Evolutionary conservation across 2,113 vertebrate genomes (phyloP), one percentile per base, ranked within the genome.

Genomic region (Castor canadensis): DNA sequence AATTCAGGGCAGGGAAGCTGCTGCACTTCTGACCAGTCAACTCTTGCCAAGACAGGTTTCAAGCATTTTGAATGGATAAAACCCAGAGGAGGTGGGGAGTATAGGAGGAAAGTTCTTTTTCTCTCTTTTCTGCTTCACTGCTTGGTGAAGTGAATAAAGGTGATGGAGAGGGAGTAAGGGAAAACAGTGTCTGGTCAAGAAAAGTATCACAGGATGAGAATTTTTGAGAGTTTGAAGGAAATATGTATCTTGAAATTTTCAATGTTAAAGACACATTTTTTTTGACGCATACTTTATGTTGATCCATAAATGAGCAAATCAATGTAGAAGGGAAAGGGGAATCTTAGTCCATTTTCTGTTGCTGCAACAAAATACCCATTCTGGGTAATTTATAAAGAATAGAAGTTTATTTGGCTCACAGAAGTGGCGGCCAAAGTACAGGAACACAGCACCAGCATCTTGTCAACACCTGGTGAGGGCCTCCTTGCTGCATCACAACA

Each of bases 1-100:
- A 93, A 91, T 90, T 92, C 91, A 92, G 77, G 28, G 5, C 84
- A 95, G 60, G 30, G 64, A 91, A 86, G 38, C 52, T 85, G 38
- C 69, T 80, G 82, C 15, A 75, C 71, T 95, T 97, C 90, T 91
- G 28, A 71, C 28, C 77, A 79, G 58, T 47, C 20, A 22, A 32
- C 89, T 95, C 69, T 81, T 96, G 80, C 88, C 91, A 94, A 95
- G 58, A 92, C 49, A 92, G 52, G 47, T 83, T 60, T n/a, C 71
- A 93, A 64, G 67, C 35, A 66, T 88, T 92, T 95, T 86, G 49
- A 73, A 89, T 95, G 28, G 4, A 89, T 96, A 91, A 91, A 90
- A 75, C 67, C 62, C 45, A 79, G 54, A 85, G 73, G n/a, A 73
- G 30, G 12, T 15, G 12, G 77, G 43, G 30, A 66, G 54, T 64